Conservation (phyloP, 1,140 invertebrate species). For the Euglossa dilemma region DNA sequence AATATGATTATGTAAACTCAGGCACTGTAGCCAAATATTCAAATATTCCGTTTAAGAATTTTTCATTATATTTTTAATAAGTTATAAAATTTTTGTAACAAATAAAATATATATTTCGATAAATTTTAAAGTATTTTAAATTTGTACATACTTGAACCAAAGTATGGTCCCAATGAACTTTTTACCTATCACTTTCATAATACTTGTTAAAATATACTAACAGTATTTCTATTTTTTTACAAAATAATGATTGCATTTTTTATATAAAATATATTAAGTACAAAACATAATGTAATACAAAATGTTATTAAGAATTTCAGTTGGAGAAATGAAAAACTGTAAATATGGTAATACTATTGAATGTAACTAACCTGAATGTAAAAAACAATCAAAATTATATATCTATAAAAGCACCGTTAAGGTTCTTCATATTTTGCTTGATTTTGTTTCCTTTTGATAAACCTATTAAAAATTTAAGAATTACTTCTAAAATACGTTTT, state of each 20-base stretch:
- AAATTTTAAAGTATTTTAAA: neutral
- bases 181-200: constrained; percentile 11
- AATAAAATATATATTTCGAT: constrained; percentile 15
- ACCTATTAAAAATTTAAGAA: neutral
- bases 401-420: neutral
- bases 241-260: neutral
- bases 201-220: constrained; percentile 16
- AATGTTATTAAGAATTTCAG: neutral
- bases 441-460: neutral
- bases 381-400: neutral
- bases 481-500: neutral
- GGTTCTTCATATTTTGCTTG: neutral
- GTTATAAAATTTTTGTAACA: too few species aligned
- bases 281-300: constrained; percentile 6
- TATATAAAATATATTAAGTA: constrained; percentile 39
- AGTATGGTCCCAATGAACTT: constrained; percentile 6
- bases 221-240: neutral
- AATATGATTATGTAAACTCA: neutral
- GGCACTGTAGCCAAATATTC: neutral
- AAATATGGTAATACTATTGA: constrained; percentile 16
- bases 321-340: neutral
- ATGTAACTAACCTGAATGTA: neutral
- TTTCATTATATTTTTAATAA: neutral
- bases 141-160: neutral
- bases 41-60: neutral